phyloP scores from a whole-genome alignment of 2,113 vertebrate genomes.

The Peucedramus taeniatus region DNA sequence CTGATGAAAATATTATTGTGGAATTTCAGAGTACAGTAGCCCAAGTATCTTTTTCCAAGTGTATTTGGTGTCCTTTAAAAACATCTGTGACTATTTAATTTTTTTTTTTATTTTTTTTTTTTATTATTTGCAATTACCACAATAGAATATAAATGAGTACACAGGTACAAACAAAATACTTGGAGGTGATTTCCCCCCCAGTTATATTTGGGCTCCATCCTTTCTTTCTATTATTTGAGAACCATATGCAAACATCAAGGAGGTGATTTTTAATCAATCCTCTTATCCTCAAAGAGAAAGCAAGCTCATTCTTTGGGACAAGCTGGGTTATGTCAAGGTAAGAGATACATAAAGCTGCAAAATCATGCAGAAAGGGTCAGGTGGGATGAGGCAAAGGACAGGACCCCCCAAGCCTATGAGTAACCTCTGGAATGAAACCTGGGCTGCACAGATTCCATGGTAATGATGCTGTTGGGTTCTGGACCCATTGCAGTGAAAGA shows the following conservation, averaged over 20 bases:
- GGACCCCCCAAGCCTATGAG: background rate
- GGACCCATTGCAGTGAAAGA: background rate
- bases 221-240: constrained; percentile 17
- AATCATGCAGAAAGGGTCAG: background rate
- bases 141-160: background rate
- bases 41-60: background rate
- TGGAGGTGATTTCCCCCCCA: background rate
- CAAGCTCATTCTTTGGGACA: background rate
- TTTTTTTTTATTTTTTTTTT: background rate
- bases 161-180: background rate
- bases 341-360: background rate
- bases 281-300: background rate
- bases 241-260: background rate
- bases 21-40: background rate
- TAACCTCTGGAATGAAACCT: background rate
- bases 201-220: background rate
- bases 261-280: constrained; percentile 22
- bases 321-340: background rate
- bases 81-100: background rate
- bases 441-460: rapidly evolving
- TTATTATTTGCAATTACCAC: background rate
- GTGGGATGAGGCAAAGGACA: background rate
- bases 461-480: background rate
- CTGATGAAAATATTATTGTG: background rate
- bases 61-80: background rate